Percentiles rank a stretch among this genome's conserved stretches.
Conservation (phyloP, 2,797 vertebrate species). For the Pangasius krempfi region DNA sequence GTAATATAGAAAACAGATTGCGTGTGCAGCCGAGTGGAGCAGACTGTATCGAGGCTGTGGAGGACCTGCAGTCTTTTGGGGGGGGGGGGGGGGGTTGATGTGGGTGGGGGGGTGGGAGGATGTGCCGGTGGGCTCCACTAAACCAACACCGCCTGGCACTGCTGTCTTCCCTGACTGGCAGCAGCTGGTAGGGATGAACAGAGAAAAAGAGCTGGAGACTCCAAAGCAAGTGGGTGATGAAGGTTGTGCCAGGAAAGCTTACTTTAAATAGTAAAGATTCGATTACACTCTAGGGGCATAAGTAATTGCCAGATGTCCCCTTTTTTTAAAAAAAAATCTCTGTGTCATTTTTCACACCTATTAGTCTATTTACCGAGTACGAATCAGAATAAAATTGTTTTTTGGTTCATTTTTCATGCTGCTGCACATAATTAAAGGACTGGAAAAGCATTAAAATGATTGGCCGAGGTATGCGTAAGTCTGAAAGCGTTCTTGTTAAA, state of each 20-base stretch:
- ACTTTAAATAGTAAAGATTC: constrained; percentile 27
- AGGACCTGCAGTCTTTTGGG: constrained; percentile 76
- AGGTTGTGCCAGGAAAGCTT: constrained; percentile 28
- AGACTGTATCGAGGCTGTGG: constrained; percentile 74
- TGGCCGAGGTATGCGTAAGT: not conserved
- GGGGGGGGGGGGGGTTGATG: constrained; percentile 56
- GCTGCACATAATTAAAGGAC: not conserved
- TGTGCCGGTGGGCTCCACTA: constrained; percentile 84
- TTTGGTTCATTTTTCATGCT: not conserved
- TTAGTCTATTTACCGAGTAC: not conserved
- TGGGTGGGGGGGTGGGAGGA: constrained; percentile 72
- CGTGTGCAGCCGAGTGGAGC: constrained; percentile 82
- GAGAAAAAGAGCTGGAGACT: constrained; percentile 43
- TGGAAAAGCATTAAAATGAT: not conserved
- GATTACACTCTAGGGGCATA: constrained; percentile 23
- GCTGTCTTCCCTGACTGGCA: constrained; percentile 81
- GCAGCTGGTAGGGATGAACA: constrained; percentile 76
- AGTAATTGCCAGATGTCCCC: constrained; percentile 12
- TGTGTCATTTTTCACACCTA: constrained; percentile 13
- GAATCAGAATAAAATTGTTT: not conserved
- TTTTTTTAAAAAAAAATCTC: not conserved
- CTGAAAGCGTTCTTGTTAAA: not conserved
- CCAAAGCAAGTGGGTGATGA: constrained; percentile 38
- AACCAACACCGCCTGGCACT: constrained; percentile 81
- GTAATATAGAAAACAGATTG: constrained; percentile 89